phyloP scores from a whole-genome alignment of 2,888 invertebrate species.

The Spialia ferax region DNA sequence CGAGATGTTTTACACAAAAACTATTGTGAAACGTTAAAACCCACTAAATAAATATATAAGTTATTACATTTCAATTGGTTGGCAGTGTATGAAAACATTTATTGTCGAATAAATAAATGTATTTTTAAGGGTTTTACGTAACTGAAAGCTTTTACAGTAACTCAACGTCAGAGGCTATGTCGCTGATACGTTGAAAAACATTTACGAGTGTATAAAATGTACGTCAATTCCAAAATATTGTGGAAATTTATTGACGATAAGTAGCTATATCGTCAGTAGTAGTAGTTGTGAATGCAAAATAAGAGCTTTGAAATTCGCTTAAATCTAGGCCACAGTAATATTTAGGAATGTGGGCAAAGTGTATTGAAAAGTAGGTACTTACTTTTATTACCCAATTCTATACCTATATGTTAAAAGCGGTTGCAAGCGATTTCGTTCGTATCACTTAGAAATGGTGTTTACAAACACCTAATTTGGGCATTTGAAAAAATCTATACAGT shows the following conservation, averaged over 20 bases:
- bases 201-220: conserved; percentile 30
- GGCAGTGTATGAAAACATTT: conserved; percentile 22
- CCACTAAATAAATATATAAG: too few relatives aligned
- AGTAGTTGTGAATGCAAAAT: neutral
- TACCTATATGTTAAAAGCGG: too few relatives aligned
- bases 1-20: too few relatives aligned
- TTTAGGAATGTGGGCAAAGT: neutral
- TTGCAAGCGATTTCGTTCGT: too few relatives aligned
- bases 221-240: conserved; percentile 12
- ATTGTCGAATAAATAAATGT: conserved; percentile 19
- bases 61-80: neutral
- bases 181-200: conserved; percentile 29
- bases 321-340: conserved; percentile 1
- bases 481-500: too few relatives aligned
- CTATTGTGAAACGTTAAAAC: too few relatives aligned
- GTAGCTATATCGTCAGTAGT: too few relatives aligned
- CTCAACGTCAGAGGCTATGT: conserved; percentile 23
- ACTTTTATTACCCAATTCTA: too few relatives aligned
- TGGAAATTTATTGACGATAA: conserved; percentile 12
- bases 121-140: conserved; percentile 20
- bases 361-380: too few relatives aligned
- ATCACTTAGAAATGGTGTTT: too few relatives aligned
- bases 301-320: neutral
- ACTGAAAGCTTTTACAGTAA: conserved; percentile 24
- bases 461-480: too few relatives aligned